Conservation (phyloP, 2,888 invertebrate genomes). For the Chymomyza fuscimana region DNA sequence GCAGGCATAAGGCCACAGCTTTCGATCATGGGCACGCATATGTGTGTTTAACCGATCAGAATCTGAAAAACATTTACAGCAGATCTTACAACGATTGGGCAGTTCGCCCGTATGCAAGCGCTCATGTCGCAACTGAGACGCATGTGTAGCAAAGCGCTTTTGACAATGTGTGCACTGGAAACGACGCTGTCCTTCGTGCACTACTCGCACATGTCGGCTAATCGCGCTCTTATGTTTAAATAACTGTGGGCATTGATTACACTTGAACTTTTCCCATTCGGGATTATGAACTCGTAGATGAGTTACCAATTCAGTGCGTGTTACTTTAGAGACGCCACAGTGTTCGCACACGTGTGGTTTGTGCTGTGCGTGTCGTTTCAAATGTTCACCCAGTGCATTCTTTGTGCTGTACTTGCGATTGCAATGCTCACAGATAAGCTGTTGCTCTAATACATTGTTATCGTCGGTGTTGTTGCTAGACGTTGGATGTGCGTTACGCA, state of each 20-base stretch:
- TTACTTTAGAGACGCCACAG: constrained; percentile 76
- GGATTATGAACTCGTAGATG: constrained; percentile 76
- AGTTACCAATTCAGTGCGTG: constrained; percentile 71
- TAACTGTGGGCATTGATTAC: constrained; percentile 72
- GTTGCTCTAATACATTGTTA: constrained; percentile 11
- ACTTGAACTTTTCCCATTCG: constrained; percentile 74
- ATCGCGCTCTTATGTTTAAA: constrained; percentile 76
- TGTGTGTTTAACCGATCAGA: constrained; percentile 58
- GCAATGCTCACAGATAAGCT: constrained; percentile 67
- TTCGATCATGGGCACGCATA: constrained; percentile 64
- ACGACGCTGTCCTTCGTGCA: constrained; percentile 75
- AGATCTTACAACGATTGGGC: constrained; percentile 50
- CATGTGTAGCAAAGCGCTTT: constrained; percentile 73
- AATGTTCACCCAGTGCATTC: constrained; percentile 73
- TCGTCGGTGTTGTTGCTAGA: not conserved
- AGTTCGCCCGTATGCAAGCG: constrained; percentile 63
- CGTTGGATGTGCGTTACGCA: constrained; percentile 56
- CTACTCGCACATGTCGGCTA: constrained; percentile 68
- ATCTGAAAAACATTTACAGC: constrained; percentile 50
- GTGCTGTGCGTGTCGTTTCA: constrained; percentile 73
- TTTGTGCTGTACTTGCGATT: constrained; percentile 73
- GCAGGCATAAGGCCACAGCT: constrained; percentile 54
- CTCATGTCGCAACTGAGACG: constrained; percentile 72
- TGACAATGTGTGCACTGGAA: constrained; percentile 70
- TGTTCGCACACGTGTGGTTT: constrained; percentile 73